Conservation (phyloP, 2,888 invertebrate genomes). For the Synergus gifuensis region DNA sequence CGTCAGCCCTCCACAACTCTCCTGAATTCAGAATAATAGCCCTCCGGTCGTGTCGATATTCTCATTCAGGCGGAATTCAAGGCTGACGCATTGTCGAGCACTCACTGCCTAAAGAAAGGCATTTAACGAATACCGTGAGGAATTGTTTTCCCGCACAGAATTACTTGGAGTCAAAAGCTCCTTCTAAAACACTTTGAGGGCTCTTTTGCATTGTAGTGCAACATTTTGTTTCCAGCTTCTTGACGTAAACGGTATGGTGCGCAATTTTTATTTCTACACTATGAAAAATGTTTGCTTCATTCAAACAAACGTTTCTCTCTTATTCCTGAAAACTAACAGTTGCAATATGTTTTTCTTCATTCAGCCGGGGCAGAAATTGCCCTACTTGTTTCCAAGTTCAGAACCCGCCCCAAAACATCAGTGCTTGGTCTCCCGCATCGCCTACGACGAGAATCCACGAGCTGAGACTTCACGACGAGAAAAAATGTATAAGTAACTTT, state of each 20-base stretch:
- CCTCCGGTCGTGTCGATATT: constrained; percentile 41
- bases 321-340: no score
- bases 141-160: constrained; percentile 21
- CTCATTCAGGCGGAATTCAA: constrained; percentile 42
- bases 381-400: no score
- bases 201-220: background rate
- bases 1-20: constrained; percentile 24
- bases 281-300: background rate
- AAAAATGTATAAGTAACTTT: constrained; percentile 6
- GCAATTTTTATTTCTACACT: background rate
- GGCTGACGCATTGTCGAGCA: constrained; percentile 37
- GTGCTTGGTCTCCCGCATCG: constrained; percentile 60
- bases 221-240: background rate
- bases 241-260: background rate
- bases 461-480: constrained; percentile 26
- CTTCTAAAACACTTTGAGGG: background rate
- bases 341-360: no score
- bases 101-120: constrained; percentile 30
- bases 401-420: constrained; percentile 61
- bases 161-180: constrained; percentile 13
- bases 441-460: constrained; percentile 41
- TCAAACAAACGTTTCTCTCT: background rate
- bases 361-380: no score
- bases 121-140: constrained; percentile 8
- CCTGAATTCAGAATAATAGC: constrained; percentile 33